These are phyloP conservation scores for Trachelus stipa DNA, from an alignment of 2,888 invertebrate genomes.

Conservation along the genomic window DNA sequence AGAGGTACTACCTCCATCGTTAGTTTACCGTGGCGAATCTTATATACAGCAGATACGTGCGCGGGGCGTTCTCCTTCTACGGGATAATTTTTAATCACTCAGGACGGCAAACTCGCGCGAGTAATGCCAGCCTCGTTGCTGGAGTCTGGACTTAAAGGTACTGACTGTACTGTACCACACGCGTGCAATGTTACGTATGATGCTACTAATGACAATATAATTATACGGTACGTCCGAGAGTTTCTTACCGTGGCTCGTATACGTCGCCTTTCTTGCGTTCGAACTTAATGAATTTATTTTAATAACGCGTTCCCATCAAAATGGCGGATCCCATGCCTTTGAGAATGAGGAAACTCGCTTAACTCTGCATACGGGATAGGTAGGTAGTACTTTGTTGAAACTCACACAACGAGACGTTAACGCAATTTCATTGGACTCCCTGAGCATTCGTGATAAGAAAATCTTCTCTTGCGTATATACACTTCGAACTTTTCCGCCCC, in stretches of 20 bases:
- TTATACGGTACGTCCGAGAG: constrained; percentile 43
- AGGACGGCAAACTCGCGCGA: not conserved
- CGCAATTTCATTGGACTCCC: not conserved
- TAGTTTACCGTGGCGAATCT: not conserved
- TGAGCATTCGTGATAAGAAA: not conserved
- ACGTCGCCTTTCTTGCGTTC: constrained; percentile 28
- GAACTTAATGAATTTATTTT: constrained; percentile 50
- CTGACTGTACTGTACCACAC: constrained; percentile 23
- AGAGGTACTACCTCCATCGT: not conserved
- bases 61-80: not conserved
- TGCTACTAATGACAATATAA: constrained; percentile 58
- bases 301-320: constrained; percentile 29
- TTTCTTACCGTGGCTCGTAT: constrained; percentile 34
- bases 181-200: constrained; percentile 24
- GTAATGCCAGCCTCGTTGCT: not conserved
- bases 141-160: not conserved
- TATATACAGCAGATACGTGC: not conserved
- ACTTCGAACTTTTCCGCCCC: not conserved
- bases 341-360: not conserved
- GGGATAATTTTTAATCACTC: not conserved
- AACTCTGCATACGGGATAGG: not conserved
- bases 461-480: not conserved
- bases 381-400: not conserved
- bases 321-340: not conserved
- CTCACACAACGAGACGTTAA: not conserved